A percentile compares a stretch with the other conserved stretches of the same genome.
Conservation (phyloP, 2,113 vertebrate species). For the Strix aluco region DNA sequence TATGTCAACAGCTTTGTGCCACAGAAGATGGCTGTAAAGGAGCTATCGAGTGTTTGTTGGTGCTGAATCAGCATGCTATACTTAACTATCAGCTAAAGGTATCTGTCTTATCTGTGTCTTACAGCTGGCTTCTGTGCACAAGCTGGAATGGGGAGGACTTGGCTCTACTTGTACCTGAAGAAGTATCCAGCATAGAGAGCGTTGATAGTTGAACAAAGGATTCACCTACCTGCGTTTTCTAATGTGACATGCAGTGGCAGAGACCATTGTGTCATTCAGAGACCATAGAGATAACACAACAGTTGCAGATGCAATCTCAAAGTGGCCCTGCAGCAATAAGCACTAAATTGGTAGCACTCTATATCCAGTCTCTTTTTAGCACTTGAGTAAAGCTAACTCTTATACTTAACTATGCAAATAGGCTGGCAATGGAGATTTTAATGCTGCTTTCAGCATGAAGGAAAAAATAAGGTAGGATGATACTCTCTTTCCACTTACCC, state of each 20-base stretch:
- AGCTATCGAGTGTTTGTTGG: neutral
- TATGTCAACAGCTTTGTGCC: neutral
- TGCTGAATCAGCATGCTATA: neutral
- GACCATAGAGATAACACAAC: neutral
- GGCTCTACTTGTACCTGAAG: constrained; percentile 63
- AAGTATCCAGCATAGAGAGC: constrained; percentile 60
- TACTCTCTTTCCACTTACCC: neutral
- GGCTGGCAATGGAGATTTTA: neutral
- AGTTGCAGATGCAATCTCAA: neutral
- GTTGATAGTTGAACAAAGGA: constrained; percentile 26
- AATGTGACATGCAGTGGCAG: neutral
- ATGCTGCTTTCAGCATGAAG: neutral
- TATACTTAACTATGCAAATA: constrained; percentile 1
- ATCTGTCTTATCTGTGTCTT: constrained; percentile 9
- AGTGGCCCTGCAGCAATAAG: neutral
- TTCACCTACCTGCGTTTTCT: neutral
- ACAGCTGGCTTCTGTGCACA: constrained; percentile 63
- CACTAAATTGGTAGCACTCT: constrained; percentile 33
- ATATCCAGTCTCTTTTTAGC: neutral
- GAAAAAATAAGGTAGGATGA: neutral
- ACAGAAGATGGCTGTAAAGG: neutral
- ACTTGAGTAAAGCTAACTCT: neutral
- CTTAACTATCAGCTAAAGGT: neutral
- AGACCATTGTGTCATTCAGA: neutral
- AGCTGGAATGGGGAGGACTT: constrained; percentile 56